Base-by-base conservation (phyloP, 1,140 invertebrate species). In the Drosophila ohnishii region DNA sequence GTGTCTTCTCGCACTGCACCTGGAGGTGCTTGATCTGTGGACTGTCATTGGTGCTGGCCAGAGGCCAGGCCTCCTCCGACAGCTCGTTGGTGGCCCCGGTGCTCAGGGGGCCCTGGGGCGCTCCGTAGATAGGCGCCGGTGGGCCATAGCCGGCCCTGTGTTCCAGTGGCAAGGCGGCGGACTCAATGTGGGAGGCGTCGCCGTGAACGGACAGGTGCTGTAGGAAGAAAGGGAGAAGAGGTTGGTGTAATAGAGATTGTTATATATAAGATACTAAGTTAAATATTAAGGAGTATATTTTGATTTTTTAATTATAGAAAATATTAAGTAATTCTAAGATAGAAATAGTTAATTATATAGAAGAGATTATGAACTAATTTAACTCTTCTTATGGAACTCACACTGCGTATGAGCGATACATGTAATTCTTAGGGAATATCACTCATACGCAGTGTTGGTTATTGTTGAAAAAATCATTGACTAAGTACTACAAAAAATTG, bases 1-100 rank as follows among this genome's bases (percentile, higher is more conserved):
- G 96, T 42, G 97, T 98, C 92, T 98, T 98, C 92, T 98, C 97
- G 92, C 97, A 98, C 90, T 98, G 97, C 44, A 98, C 97, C 92
- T 98, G 97, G 32, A 98, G 92, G 83, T 97, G 95, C 90, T 97
- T 97, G 75, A 98, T 98, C 91, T 97, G 96, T 2, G 97, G 97
- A 90, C 97, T 97, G 84, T 98, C 97, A 35, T 92, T 92, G 53
- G 91, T 81, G 22, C 95, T 95, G 13, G 95, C 94, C 53, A 97
- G 90, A 0, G 96, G 96, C 97, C 97, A 97, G 35, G 95, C 95
- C 80, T 97, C 90, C 22, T 87, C 92, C 0, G 91, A 85, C 45
- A 91, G 81, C 48, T 92, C 90, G 19, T 92, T 92, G 56, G 76
- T 90, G 58, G 81, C 78, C 3, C 92, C 91, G 28, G 79, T 91